Base-by-base conservation (phyloP, 2,888 invertebrate species). In the Liposcelis brunnea region DNA sequence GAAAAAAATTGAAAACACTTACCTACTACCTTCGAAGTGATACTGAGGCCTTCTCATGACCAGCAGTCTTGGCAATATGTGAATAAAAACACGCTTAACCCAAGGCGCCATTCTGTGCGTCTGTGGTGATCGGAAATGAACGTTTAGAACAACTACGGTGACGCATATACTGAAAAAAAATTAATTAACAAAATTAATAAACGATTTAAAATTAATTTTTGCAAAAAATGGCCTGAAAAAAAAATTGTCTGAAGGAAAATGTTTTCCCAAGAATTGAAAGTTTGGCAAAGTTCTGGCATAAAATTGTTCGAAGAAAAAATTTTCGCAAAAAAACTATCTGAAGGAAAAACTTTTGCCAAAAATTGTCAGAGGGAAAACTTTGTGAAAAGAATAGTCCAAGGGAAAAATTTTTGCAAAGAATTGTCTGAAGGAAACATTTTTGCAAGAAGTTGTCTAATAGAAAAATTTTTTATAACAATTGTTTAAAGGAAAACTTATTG, bases 81-180 rank as follows among this genome's bases (percentile, higher is more conserved):
- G 90, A 60, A 94, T 89, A 73, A 94, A 94, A 58, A 97, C 83
- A 54, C 86, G 76, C 53, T 87, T 80, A 58, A 95, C 89, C 94
- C 94, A 94, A 45, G 84, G 87, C 51, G 93, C 85, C 94, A 97
- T 95, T 54, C 85, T 83, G 71, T 94, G 94, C 52, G 95, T 97
- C 66, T 93, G 89, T 52, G 95, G 93, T 54, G 91, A 93, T 48
- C 97, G 85, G 72, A 94, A 95, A 73, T 95, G 94, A 57, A 94
- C 89, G 70, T 95, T 95, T 58, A 95, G 73, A 57, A 94, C 93
- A 61, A 94, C 83, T 58, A 97, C 94, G 50, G 91, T 90, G 61
- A 89, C 82, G 69, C 89, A 86, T 67, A 91, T 90, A 67, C 84
- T 84, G 72, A 46, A 61, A 62, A 56, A 53, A 50, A 44, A 50